Conservation (phyloP, 2,113 vertebrate species). For the Sander lucioperca region DNA sequence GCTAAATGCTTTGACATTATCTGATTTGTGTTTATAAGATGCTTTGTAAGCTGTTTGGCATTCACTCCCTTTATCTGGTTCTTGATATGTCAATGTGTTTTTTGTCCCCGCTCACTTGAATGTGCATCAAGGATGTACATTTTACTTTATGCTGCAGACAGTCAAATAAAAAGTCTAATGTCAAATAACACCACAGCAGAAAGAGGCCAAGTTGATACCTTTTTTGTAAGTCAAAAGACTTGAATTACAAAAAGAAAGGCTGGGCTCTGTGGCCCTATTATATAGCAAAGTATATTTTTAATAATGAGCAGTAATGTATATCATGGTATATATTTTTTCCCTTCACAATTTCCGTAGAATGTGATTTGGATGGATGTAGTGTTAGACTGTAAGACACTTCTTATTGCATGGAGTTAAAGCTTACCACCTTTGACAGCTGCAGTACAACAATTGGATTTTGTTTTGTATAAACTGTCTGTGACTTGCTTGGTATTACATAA, state of each 20-base stretch:
- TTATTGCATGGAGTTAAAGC: not conserved
- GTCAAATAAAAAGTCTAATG: not conserved
- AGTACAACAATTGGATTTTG: not conserved
- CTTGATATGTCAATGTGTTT: not conserved
- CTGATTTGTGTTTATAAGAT: not conserved
- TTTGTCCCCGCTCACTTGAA: not conserved
- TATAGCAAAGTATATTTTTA: not conserved
- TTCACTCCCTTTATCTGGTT: not conserved
- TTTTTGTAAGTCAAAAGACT: not conserved
- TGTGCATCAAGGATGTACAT: not conserved
- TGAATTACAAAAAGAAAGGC: not conserved
- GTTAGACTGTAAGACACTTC: not conserved
- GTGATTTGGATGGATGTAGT: not conserved
- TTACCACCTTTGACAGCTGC: not conserved
- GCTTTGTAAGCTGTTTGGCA: conserved; percentile 2
- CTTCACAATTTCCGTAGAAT: not conserved
- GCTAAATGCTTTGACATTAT: not conserved
- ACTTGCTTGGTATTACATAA: not conserved
- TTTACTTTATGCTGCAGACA: not conserved
- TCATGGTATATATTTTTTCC: not conserved
- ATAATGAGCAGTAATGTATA: not conserved
- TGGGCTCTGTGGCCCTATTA: not conserved
- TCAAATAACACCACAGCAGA: not conserved
- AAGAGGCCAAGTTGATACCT: not conserved
- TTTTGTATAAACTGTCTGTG: conserved; percentile 3